Base-by-base conservation (phyloP, 2,113 vertebrate genomes). In the Antechinus stuartii region DNA sequence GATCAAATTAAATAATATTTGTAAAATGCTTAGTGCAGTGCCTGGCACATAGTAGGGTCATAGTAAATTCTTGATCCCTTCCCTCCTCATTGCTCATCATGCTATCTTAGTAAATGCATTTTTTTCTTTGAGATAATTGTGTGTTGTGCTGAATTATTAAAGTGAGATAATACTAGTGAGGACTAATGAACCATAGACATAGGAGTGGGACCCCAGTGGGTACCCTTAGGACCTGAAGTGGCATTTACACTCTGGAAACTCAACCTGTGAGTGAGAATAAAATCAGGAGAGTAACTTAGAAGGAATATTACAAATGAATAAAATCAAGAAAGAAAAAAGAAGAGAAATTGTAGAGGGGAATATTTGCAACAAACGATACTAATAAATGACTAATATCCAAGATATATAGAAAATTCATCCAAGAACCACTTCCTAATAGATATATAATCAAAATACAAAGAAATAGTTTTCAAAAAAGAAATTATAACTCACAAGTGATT, bases 81-180 rank as follows among this genome's bases (percentile, higher is more conserved):
- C 19, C 19, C 68, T 42, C n/a, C n/a, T 19, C 14, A n/a, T 35
- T 76, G 3, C 35, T 16, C 61, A 76, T n/a, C n/a, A 76, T 76
- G n/a, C 42, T 42, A 84, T 42, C n/a, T 84, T 42, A 84, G n/a
- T 2, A 84, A 84, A 84, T 42, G 61, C 19, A n/a, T 16, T 42
- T 84, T 76, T 84, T 76, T 76, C 61, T 76, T 84, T 84, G n/a
- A 84, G 68, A 84, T 84, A 84, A 84, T 84, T 42, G 35, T 84
- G n/a, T 84, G 6, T 84, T 84, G n/a, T 84, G 16, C n/a, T 42
- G 68, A 84, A 84, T 84, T 84, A 84, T 84, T 84, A 42, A 84
- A 84, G 68, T 19, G n/a, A 2, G 7, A 84, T 42, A 16, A 84
- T 84, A 42, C 16, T 42, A 7, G 35, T 23, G 68, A 84, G n/a